Conservation (phyloP, 2,113 vertebrate species). For the Anarrhichthys ocellatus region DNA sequence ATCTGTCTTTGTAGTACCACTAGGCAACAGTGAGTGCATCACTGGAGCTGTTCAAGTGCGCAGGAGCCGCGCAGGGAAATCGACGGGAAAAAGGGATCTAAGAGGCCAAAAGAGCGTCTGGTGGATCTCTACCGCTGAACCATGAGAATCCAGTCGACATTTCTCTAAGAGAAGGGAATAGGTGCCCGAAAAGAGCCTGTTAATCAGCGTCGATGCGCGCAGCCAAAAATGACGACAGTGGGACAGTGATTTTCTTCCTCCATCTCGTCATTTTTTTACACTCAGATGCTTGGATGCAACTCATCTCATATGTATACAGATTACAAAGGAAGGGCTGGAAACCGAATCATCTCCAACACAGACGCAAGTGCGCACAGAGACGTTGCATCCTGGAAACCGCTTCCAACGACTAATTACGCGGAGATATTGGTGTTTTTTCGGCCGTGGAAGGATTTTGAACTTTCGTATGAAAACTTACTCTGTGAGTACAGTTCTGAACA, state of each 20-base stretch:
- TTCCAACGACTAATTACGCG: conserved; percentile 62
- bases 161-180: conserved; percentile 35
- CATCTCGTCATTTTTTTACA: conserved; percentile 52
- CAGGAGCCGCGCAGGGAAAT: conserved; percentile 69
- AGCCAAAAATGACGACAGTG: conserved; percentile 69
- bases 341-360: conserved; percentile 54
- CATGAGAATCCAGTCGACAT: conserved; percentile 57
- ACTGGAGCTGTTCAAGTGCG: conserved; percentile 75
- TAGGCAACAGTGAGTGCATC: conserved; percentile 77
- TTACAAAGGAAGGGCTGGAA: conserved; percentile 59
- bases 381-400: conserved; percentile 39
- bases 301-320: conserved; percentile 61
- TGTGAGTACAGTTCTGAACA: conserved; percentile 50
- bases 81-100: conserved; percentile 58
- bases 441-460: conserved; percentile 59
- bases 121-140: conserved; percentile 52
- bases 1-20: conserved; percentile 73
- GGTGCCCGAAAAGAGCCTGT: conserved; percentile 45
- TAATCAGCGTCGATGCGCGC: conserved; percentile 68
- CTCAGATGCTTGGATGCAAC: conserved; percentile 66
- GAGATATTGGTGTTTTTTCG: conserved; percentile 38
- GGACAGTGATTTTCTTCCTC: conserved; percentile 68
- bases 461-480: conserved; percentile 67
- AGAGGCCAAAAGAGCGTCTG: conserved; percentile 57
- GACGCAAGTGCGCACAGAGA: conserved; percentile 57